These are phyloP conservation scores for Melanerpes aurifrons DNA, from an alignment of 2,113 vertebrate species.

Conservation along the genomic window DNA sequence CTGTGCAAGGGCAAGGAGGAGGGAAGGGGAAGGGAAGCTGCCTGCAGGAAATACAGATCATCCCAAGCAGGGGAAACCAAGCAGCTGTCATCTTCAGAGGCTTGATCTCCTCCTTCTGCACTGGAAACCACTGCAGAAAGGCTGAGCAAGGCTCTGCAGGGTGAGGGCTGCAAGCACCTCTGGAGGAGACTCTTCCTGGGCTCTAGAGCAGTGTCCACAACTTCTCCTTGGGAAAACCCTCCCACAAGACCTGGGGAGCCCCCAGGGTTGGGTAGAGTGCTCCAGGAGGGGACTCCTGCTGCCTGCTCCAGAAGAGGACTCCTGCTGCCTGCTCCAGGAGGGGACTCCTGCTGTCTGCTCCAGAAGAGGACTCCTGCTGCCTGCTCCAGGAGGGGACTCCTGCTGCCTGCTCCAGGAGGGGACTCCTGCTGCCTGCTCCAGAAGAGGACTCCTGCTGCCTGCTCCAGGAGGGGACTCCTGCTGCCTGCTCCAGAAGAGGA, in stretches of 20 bases:
- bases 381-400: too few relatives aligned
- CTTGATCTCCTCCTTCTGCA: background rate
- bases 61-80: background rate
- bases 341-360: too few relatives aligned
- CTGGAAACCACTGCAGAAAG: background rate
- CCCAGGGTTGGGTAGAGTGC: rapidly evolving
- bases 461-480: too few relatives aligned
- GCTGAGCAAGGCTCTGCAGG: background rate
- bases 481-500: too few relatives aligned
- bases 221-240: background rate
- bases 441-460: too few relatives aligned
- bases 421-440: too few relatives aligned
- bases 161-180: background rate
- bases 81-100: rapidly evolving
- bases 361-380: too few relatives aligned
- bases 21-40: background rate
- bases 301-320: background rate
- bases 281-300: background rate
- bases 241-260: background rate
- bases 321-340: too few relatives aligned
- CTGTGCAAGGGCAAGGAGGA: background rate
- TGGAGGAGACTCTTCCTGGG: background rate
- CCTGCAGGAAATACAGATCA: background rate
- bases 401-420: too few relatives aligned
- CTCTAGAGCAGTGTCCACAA: background rate